A percentile compares a stretch with the other conserved stretches of the same genome.
Conservation (phyloP, 2,113 vertebrate species). For the Hydropotes inermis region DNA sequence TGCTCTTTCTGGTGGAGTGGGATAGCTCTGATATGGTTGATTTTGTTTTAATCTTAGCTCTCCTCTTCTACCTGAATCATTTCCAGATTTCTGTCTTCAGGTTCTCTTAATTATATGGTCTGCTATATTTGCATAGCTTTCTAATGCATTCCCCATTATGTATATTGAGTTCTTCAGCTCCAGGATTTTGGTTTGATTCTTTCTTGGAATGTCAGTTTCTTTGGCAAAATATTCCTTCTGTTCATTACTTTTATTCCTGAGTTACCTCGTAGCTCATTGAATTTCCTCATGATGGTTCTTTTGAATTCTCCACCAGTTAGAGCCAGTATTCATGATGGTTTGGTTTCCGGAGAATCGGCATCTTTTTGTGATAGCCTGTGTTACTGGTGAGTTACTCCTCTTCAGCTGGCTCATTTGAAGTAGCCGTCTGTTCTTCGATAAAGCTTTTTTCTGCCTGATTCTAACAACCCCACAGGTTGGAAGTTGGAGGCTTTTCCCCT, state of each 20-base stretch:
- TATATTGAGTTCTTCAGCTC: background rate
- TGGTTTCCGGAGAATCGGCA: background rate
- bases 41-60: too few relatives aligned
- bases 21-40: background rate
- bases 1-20: background rate
- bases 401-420: background rate
- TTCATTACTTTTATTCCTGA: background rate
- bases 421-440: background rate
- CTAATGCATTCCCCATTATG: fast-evolving
- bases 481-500: background rate
- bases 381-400: background rate
- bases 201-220: background rate
- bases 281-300: background rate
- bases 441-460: background rate
- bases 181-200: background rate
- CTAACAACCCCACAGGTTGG: background rate
- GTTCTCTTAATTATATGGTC: too few relatives aligned
- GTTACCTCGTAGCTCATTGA: background rate
- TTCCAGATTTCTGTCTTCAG: background rate
- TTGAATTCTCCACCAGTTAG: background rate
- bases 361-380: background rate
- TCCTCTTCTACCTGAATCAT: too few relatives aligned
- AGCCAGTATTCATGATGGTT: background rate
- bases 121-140: background rate
- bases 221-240: background rate